These are phyloP conservation scores for Thalassaphorura encarpata DNA, from an alignment of 1,140 invertebrate genomes.

Conservation along the genomic window DNA sequence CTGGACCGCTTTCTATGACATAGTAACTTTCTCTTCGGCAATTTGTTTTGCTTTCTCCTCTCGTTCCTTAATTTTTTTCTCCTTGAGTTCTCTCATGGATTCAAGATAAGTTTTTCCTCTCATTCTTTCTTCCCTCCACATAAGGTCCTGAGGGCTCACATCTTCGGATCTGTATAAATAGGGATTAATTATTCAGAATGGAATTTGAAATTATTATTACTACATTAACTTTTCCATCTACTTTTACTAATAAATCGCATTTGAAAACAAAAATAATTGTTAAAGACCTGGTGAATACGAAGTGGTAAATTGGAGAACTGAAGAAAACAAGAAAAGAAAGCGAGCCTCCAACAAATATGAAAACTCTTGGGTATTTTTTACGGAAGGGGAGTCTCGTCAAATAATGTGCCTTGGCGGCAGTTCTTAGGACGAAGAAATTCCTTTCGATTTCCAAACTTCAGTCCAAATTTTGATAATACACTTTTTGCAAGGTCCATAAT, in stretches of 20 bases:
- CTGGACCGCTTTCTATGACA: too few species aligned
- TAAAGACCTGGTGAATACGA: slow-evolving; percentile 2
- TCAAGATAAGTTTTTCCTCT: slow-evolving; percentile 14
- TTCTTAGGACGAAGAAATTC: too few species aligned
- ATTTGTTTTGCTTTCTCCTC: too few species aligned
- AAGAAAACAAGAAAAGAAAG: background rate
- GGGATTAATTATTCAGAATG: background rate
- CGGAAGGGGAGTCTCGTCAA: slow-evolving; percentile 16
- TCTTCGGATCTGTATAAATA: background rate
- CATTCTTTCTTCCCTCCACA: slow-evolving; percentile 22
- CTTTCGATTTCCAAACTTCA: too few species aligned
- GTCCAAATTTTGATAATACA: too few species aligned
- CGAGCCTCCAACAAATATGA: slow-evolving; percentile 2
- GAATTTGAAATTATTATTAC: background rate
- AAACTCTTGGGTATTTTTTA: slow-evolving; percentile 10
- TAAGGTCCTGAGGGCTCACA: too few species aligned
- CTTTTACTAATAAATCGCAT: background rate
- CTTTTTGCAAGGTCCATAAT: too few species aligned
- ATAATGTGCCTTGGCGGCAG: too few species aligned
- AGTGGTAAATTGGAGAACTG: slow-evolving; percentile 13
- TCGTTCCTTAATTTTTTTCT: too few species aligned
- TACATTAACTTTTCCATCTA: background rate
- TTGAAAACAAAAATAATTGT: background rate
- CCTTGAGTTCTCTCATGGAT: slow-evolving; percentile 10
- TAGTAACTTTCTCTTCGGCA: too few species aligned